Conservation (phyloP, 37 sponge, comb jelly and placozoan species). For the Chondrosia reniformis region DNA sequence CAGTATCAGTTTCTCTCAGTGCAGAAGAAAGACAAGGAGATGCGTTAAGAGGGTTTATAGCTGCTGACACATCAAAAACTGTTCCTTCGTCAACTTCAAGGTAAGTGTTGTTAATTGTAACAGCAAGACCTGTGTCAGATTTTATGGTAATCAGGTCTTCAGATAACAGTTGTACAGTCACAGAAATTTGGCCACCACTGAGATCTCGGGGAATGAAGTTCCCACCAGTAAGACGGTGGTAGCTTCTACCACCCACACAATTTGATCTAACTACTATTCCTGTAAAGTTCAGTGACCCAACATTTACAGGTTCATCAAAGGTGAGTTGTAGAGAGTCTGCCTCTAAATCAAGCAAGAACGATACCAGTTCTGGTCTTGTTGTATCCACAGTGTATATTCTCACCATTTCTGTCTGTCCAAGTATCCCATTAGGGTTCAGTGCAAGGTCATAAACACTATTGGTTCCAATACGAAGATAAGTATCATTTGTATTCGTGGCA, state of each 20-base stretch:
- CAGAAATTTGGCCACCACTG: constrained; percentile 28
- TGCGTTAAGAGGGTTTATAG: constrained; percentile 13
- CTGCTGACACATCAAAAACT: constrained; percentile 63
- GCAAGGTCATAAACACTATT: constrained; percentile 69
- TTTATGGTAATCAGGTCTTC: constrained; percentile 74
- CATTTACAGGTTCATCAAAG: constrained; percentile 83
- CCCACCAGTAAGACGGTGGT: constrained; percentile 62
- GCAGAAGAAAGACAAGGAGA: constrained; percentile 31
- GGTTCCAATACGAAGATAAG: constrained; percentile 50
- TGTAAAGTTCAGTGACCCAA: constrained; percentile 57
- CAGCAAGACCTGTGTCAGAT: constrained; percentile 54
- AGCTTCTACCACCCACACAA: constrained; percentile 36
- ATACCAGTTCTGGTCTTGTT: constrained; percentile 49
- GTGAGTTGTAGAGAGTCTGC: constrained; percentile 46
- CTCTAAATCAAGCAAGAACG: constrained; percentile 61
- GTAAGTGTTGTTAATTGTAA: constrained; percentile 43
- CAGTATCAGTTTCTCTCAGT: constrained; percentile 39
- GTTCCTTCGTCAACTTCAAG: constrained; percentile 24
- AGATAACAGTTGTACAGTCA: constrained; percentile 47
- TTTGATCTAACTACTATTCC: constrained; percentile 56
- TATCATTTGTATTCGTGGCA: constrained; percentile 48
- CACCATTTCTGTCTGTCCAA: constrained; percentile 29
- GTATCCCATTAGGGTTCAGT: constrained; percentile 35
- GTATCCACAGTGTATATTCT: constrained; percentile 57
- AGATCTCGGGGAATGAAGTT: constrained; percentile 43